Evolutionary conservation across 2,888 invertebrate genomes (phyloP), one percentile per base, ranked within the genome.

Genomic region (Colletes collaris): DNA sequence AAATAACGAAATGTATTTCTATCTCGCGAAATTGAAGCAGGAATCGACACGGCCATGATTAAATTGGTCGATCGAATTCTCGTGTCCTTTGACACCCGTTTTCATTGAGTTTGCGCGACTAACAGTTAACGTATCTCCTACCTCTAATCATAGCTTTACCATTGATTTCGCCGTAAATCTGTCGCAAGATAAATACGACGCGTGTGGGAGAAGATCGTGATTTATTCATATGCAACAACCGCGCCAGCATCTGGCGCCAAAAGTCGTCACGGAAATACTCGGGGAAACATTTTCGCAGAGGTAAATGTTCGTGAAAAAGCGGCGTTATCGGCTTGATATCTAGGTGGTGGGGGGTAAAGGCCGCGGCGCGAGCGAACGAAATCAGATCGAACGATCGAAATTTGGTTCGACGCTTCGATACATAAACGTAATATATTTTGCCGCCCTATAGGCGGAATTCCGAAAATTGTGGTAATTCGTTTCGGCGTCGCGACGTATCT

Each of bases 401-500:
- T 79, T 79, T 67, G 50, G 73, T 53, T 55, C 40, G 16, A 53
- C 63, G 53, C 16, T 13, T 56, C 74, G 79, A 74, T 52, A 69
- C 63, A 69, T 69, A 73, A 76, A 8, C 72, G 72, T 70, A 75
- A 80, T 83, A 59, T 75, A 82, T 82, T 70, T 73, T 58, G 49
- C 13, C 13, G 58, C 62, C 60, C 44, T 55, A 37, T 19, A 53
- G 64, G 5, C 59, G n/a, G 82, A 58, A 76, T 70, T 56, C 66
- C 71, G 76, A 81, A 79, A 85, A 81, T 83, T 69, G 85, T 75
- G 77, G 64, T 78, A 64, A 82, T 83, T 79, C 77, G 80, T 71
- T 86, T 72, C 70, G 67, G 60, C 55, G 71, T 60, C 27, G 50
- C 79, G 70, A 78, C 82, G 82, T 84, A 86, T 89, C 88, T 83